A percentile compares a stretch with the other conserved stretches of the same genome.
Evolutionary conservation across 2,888 invertebrate genomes (phyloP).

Genomic region (Acleris emargana): DNA sequence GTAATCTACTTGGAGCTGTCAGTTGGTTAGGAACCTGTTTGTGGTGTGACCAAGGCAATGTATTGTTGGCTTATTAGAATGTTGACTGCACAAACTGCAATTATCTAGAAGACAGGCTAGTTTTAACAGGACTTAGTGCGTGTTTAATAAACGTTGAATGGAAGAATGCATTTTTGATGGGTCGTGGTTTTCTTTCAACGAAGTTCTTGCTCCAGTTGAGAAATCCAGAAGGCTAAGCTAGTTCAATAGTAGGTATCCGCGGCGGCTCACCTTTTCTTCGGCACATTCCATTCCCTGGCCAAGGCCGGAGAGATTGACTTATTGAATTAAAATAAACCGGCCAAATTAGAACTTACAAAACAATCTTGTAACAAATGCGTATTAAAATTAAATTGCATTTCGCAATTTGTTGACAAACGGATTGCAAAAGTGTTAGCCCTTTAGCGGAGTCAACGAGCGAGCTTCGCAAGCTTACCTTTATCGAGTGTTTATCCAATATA

Average conservation of each 20-base stretch:
- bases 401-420: constrained; percentile 73
- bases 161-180: background rate
- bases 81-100: constrained; percentile 27
- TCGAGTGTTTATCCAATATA: constrained; percentile 59
- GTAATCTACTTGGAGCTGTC: constrained; percentile 33
- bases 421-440: constrained; percentile 71
- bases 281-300: constrained; percentile 40
- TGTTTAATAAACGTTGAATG: background rate
- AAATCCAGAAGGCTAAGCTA: constrained; percentile 23
- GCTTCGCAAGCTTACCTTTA: constrained; percentile 68
- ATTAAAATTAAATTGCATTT: constrained; percentile 48
- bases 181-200: background rate
- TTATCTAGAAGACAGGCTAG: constrained; percentile 11
- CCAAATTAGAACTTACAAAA: constrained; percentile 47
- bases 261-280: constrained; percentile 41
- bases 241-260: constrained; percentile 33
- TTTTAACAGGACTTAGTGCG: background rate
- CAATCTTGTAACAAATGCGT: constrained; percentile 47
- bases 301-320: constrained; percentile 48
- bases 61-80: constrained; percentile 36
- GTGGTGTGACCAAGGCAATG: constrained; percentile 33
- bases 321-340: constrained; percentile 27
- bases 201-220: constrained; percentile 6
- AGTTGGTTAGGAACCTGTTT: constrained; percentile 34
- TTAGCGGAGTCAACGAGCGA: constrained; percentile 57